A percentile compares a stretch with the other conserved stretches of the same genome.
Conservation (phyloP, 2,888 invertebrate species). For the Neuroscelio doddi region DNA sequence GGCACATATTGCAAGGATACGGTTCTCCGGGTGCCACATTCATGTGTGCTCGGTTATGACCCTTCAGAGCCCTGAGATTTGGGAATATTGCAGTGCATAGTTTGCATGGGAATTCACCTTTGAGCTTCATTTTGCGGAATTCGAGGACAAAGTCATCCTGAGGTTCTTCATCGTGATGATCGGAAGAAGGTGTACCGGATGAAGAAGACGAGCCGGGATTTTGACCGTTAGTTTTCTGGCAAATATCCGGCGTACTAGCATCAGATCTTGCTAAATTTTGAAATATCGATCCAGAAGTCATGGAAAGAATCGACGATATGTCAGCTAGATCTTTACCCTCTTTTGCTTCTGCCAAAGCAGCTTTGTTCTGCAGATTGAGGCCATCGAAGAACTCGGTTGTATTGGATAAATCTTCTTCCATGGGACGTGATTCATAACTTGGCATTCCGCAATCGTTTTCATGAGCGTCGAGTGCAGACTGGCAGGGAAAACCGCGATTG, state of each 20-base stretch:
- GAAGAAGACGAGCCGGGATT: constrained; percentile 61
- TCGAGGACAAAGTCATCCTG: constrained; percentile 89
- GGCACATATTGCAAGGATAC: constrained; percentile 95
- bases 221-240: constrained; percentile 47
- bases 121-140: constrained; percentile 90
- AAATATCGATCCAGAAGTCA: constrained; percentile 75
- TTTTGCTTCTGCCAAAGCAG: constrained; percentile 70
- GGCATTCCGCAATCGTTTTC: constrained; percentile 76
- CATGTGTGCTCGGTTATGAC: constrained; percentile 90
- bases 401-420: constrained; percentile 76
- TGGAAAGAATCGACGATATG: constrained; percentile 87
- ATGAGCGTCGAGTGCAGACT: constrained; percentile 81
- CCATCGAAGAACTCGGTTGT: constrained; percentile 88
- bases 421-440: constrained; percentile 66
- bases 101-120: constrained; percentile 92
- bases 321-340: constrained; percentile 85
- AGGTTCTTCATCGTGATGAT: constrained; percentile 78
- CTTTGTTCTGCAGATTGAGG: constrained; percentile 83
- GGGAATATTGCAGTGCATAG: constrained; percentile 91
- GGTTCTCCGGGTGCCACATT: constrained; percentile 83
- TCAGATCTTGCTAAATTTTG: constrained; percentile 60
- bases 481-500: constrained; percentile 81
- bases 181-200: constrained; percentile 64
- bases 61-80: constrained; percentile 90
- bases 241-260: constrained; percentile 58